Percentiles rank a stretch among this genome's conserved stretches.
These are phyloP conservation scores for Chaetorhynchus papuensis DNA, from an alignment of 2,113 vertebrate species.

Conservation along the genomic window DNA sequence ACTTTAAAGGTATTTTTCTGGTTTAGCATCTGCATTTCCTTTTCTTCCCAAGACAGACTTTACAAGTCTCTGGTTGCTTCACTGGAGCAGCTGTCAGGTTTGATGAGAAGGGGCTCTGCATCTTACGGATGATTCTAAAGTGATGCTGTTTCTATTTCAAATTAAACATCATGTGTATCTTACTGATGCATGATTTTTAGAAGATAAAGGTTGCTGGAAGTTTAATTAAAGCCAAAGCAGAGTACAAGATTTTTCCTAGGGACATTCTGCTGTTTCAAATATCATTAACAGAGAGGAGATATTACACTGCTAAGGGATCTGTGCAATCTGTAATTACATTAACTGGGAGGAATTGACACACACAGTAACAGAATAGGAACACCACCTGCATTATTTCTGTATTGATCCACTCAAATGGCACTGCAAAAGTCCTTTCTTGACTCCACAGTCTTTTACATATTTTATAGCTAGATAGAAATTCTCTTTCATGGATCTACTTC, in stretches of 20 bases:
- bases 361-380: not conserved
- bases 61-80: not conserved
- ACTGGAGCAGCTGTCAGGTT: not conserved
- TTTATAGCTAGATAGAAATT: not conserved
- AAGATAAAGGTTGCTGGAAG: not conserved
- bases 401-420: not conserved
- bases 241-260: not conserved
- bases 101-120: not conserved
- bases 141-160: not conserved
- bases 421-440: not conserved
- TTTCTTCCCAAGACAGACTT: not conserved
- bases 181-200: not conserved
- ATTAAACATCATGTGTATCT: not conserved
- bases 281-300: not conserved
- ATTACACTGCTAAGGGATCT: not conserved
- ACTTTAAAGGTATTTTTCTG: not conserved
- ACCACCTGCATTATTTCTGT: not conserved
- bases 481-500: not conserved
- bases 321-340: not conserved
- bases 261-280: not conserved
- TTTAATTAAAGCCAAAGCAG: not conserved
- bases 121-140: not conserved
- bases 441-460: not conserved
- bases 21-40: not conserved
- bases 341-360: not conserved